Percentiles rank a stretch among this genome's conserved stretches.
Evolutionary conservation across 2,797 vertebrate species (phyloP).

Genomic region (Melanotaenia maccullochi): DNA sequence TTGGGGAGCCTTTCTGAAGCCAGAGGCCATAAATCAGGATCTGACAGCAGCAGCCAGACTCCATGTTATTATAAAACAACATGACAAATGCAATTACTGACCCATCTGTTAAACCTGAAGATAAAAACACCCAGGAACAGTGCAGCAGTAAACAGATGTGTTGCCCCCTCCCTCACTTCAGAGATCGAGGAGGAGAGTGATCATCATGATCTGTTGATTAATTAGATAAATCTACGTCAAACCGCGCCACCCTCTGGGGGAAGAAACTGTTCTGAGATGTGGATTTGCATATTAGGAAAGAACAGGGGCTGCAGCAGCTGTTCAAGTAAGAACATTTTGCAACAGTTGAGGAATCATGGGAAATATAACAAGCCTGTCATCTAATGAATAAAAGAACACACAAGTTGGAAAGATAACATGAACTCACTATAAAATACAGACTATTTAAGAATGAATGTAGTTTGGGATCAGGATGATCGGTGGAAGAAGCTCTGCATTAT

Average conservation of each 20-base stretch:
- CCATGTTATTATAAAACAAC: constrained; percentile 58
- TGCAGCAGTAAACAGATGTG: constrained; percentile 46
- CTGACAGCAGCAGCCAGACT: constrained; percentile 39
- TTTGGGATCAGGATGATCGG: constrained; percentile 12
- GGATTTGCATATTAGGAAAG: constrained; percentile 64
- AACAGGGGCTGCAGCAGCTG: constrained; percentile 31
- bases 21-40: constrained; percentile 60
- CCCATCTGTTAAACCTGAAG: constrained; percentile 56
- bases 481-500: constrained; percentile 23
- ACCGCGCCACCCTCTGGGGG: constrained; percentile 31
- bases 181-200: constrained; percentile 17
- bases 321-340: constrained; percentile 22
- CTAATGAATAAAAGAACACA: background rate
- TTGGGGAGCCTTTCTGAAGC: constrained; percentile 35
- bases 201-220: constrained; percentile 51
- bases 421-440: background rate
- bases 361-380: background rate
- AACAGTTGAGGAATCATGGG: background rate
- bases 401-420: background rate
- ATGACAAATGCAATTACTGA: constrained; percentile 63
- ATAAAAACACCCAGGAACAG: constrained; percentile 30
- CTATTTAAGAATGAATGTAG: no score
- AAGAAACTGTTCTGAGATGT: constrained; percentile 37
- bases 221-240: constrained; percentile 48
- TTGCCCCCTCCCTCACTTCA: constrained; percentile 21